Evolutionary conservation across 2,888 invertebrate genomes (phyloP), one percentile per base, ranked within the genome.

Genomic region (Leucophenga maculata): DNA sequence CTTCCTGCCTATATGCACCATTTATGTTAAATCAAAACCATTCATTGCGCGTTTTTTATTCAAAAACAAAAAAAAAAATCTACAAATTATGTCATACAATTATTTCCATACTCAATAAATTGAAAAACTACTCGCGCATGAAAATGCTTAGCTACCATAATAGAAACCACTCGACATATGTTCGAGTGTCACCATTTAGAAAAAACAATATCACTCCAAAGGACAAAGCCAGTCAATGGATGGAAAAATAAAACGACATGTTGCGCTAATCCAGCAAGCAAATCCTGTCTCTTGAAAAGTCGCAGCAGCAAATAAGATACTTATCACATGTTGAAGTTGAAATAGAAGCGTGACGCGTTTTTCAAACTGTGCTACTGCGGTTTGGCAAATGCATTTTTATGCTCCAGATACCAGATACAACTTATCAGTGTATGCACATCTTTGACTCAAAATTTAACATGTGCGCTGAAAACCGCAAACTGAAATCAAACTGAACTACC

Each of bases 381-480:
- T 32, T 59, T 59, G 3, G 39, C 11, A 32, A 14, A 59, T 59
- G 31, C 32, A 16, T 31, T 59, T 50, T 50, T 50, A 16, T 50
- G n/a, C 18, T 50, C 50, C n/a, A 16, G 6, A 16, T 18, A 50
- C n/a, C 4, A n/a, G n/a, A 26, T 26, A 3, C 3, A 26, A 26
- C 3, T 50, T 18, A 50, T n/a, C 50, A 50, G n/a, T 1, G 2
- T 46, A 16, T 8, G 1, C 1, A 4, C 18, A 16, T 50, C 16
- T 50, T 50, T 4, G 6, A 2, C n/a, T n/a, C 50, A 55, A n/a
- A 18, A 50, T 18, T 50, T 50, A 50, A 50, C 78, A 78, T 78
- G 74, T 83, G 80, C 75, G 78, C 81, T 79, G 76, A 67, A 75
- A 84, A 79, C 81, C 81, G 84, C 84, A 78, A 81, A 81, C 83